phyloP scores from a whole-genome alignment of 1,140 invertebrate genomes.

The Habropoda laboriosa region DNA sequence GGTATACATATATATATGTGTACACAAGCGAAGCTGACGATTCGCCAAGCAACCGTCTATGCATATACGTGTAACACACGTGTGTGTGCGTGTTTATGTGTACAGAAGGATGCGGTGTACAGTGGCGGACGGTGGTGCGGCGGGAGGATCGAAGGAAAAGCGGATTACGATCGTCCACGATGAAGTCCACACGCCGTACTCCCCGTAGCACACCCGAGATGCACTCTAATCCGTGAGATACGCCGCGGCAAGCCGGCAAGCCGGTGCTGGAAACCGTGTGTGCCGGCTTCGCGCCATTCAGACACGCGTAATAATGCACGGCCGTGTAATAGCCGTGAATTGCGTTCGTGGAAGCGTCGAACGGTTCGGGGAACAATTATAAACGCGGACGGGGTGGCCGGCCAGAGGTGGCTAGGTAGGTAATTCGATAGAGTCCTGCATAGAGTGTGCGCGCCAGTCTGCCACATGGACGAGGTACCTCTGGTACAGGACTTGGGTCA shows the following conservation, averaged over 20 bases:
- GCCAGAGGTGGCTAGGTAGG: no score
- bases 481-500: no score
- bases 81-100: no score
- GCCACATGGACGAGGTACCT: no score
- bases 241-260: neutral
- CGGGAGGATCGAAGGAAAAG: slow-evolving; percentile 47
- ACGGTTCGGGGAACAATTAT: slow-evolving; percentile 12
- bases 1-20: neutral
- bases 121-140: neutral
- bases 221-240: slow-evolving; percentile 6
- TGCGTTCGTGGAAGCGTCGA: slow-evolving; percentile 1
- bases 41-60: slow-evolving; percentile 3
- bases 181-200: slow-evolving; percentile 18
- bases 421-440: no score
- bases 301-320: slow-evolving; percentile 9
- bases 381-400: neutral
- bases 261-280: neutral
- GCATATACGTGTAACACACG: no score
- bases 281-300: neutral
- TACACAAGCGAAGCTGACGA: no score
- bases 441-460: no score
- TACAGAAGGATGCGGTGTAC: no score
- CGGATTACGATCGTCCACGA: slow-evolving; percentile 54
- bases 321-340: slow-evolving; percentile 5
- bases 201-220: no score